Evolutionary conservation across 2,797 vertebrate species (phyloP), one percentile per base, ranked within the genome.

Genomic region (Gallinago stenura): DNA sequence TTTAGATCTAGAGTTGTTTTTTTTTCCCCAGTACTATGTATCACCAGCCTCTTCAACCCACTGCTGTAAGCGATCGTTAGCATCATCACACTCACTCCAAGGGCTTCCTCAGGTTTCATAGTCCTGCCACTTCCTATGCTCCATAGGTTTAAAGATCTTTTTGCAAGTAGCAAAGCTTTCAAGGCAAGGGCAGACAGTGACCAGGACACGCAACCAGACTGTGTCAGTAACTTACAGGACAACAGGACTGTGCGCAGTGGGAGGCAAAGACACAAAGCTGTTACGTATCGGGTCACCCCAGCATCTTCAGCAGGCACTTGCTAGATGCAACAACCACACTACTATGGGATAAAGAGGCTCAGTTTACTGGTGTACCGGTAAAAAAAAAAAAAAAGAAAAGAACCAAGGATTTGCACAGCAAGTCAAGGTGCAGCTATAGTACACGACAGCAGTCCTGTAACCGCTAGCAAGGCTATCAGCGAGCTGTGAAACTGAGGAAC

Each of bases 351-450:
- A 58, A 77, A 85, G 88, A 92, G 88, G 92, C 88, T 93, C 65
- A 43, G 37, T 68, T 90, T 68, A 77, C 81, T 43, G 68, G 46
- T 9, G 46, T 71, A 89, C 71, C 75, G 68, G 53, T 61, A 68
- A 86, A 68, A 83, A 30, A 53, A 28, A 51, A 37, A 37, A 37
- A 37, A 10, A 37, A 28, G 37, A 26, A 62, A 28, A 37, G 33
- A 58, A 83, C 35, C 30, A 54, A 45, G 37, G 64, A 64, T 61
- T 64, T 80, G 57, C 79, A 92, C 78, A 91, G 92, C 60, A 80
- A 80, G 76, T 68, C 89, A 73, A 92, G 71, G 89, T 91, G 64
- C 84, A 94, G 90, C 88, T 93, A 48, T 8, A 94, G 75, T 50
- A 80, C 56, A 57, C 10, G 19, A 48, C 78, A 93, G 88, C 84